Base-by-base conservation (phyloP, 1,140 invertebrate species). In the Heliconius nattereri region DNA sequence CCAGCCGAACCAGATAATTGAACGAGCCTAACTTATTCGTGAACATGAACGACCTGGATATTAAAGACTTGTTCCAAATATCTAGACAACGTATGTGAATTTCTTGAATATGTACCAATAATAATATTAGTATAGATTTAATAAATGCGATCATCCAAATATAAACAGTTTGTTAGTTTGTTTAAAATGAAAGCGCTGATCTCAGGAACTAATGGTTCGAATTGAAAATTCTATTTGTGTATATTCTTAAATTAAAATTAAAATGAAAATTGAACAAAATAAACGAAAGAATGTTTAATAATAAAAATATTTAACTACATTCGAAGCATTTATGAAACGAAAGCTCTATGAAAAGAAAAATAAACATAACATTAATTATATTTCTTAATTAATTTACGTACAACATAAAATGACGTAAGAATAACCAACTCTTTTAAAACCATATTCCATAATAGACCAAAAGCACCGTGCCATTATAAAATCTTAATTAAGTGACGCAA, bases 1-100 rank as follows among this genome's bases (percentile, higher is more conserved):
- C 32, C 71, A 72, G 54, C 23, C 75, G 16, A 49, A 32, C 40
- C 40, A 76, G 49, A 54, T 77, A 78, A 78, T 78, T 78, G 71
- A 40, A 78, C 49, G 49, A 71, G 57, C 45, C 32, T 52, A 32
- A 78, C 52, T 40, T 57, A 73, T 66, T 66, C 8, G n/a, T 49
- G 49, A 45, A 49, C n/a, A 45, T 60, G 54, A 60, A 60, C 54
- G 23, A 60, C 20, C 20, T 66, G 11, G 26, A 29, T 66, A 29
- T 66, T 66, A 66, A 66, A 66, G 60, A 60, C 9, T 23, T n/a
- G 60, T 29, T 66, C 9, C 23, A 26, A 66, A 29, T 26, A 29
- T 16, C 2, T 66, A 11, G 13, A 66, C 11, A 23, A 66, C n/a
- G 7, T 66, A 66, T 23, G 60, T 29, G 26, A 66, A 11, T 29